These are phyloP conservation scores for Leptinotarsa defecta DNA, from an alignment of 1,140 invertebrate species.

Conservation along the genomic window DNA sequence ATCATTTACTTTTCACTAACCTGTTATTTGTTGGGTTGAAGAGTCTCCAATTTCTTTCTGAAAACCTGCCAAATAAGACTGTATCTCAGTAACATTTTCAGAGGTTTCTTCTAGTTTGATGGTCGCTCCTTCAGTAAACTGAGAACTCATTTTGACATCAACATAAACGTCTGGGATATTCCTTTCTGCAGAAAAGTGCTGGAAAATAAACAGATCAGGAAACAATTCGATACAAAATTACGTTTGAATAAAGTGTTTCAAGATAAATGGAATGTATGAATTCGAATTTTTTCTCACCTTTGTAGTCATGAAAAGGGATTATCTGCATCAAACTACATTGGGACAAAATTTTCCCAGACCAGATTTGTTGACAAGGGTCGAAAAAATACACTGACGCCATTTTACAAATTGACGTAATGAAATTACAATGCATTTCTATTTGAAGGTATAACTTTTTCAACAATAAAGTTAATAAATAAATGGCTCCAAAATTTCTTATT, in stretches of 20 bases:
- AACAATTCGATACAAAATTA: background rate
- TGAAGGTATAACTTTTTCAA: too few species aligned
- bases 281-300: background rate
- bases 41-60: constrained; percentile 79
- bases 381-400: constrained; percentile 33
- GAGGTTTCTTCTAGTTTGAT: constrained; percentile 56
- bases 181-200: background rate
- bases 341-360: background rate
- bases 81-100: constrained; percentile 75
- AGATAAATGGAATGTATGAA: background rate
- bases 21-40: constrained; percentile 55
- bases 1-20: background rate
- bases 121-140: constrained; percentile 45
- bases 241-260: background rate
- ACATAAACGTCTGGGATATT: background rate
- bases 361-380: background rate
- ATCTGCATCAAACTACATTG: background rate
- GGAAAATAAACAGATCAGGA: background rate
- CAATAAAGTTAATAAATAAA: background rate
- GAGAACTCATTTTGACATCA: constrained; percentile 45
- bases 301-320: background rate
- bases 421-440: too few species aligned
- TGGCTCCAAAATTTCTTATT: background rate
- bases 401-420: constrained; percentile 27
- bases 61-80: constrained; percentile 82